Conservation (phyloP, 2,113 vertebrate species). For the Nestor notabilis region DNA sequence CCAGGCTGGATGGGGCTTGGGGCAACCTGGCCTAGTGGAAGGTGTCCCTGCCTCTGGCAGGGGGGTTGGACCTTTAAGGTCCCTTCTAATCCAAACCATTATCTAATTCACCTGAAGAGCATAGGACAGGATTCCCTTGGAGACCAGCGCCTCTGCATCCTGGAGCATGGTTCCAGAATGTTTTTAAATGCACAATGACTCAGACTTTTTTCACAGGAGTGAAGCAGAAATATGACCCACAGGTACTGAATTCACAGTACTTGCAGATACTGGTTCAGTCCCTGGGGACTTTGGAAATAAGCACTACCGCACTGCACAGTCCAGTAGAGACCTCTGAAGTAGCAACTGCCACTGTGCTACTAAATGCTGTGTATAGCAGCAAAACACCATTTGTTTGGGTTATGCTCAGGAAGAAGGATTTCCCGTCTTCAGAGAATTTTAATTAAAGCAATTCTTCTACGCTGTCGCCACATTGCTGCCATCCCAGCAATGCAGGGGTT, state of each 20-base stretch:
- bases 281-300: background rate
- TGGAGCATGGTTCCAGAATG: accelerated
- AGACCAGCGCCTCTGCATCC: background rate
- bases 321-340: background rate
- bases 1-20: background rate
- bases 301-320: background rate
- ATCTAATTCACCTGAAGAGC: background rate
- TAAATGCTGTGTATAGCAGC: accelerated
- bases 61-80: background rate
- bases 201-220: background rate
- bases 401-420: background rate
- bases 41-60: background rate
- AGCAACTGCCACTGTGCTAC: background rate
- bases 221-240: background rate
- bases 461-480: background rate
- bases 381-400: background rate
- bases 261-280: background rate
- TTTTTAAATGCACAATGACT: background rate
- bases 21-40: background rate
- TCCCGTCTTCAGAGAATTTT: background rate
- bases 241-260: background rate
- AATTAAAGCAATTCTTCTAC: slow-evolving; percentile 48
- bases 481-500: background rate
- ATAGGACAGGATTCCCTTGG: background rate
- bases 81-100: background rate